These are phyloP conservation scores for Agrotis exclamationis DNA, from an alignment of 2,888 invertebrate genomes.

Conservation along the genomic window DNA sequence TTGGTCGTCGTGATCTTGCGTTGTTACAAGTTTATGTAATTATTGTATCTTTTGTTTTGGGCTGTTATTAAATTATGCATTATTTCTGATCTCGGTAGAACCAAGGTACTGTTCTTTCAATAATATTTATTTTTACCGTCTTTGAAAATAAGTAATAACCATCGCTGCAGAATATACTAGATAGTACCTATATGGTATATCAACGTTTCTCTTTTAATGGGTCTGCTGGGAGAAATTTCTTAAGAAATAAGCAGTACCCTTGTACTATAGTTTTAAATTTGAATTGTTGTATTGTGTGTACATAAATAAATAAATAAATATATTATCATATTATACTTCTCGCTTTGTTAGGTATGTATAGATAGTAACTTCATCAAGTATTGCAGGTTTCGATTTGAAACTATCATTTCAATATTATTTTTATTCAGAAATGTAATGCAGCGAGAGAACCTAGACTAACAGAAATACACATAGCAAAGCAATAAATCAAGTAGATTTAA, in stretches of 20 bases:
- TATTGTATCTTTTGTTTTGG: not conserved
- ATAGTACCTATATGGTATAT: no score
- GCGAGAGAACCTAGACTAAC: not conserved
- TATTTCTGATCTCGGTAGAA: conserved; percentile 30
- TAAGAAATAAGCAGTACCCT: no score
- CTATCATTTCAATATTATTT: no score
- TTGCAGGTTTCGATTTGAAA: no score
- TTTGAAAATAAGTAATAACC: not conserved
- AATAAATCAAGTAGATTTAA: conserved; percentile 17
- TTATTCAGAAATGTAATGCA: not conserved
- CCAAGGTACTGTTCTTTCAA: not conserved
- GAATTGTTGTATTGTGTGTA: no score
- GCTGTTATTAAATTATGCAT: conserved; percentile 20
- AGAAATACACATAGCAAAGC: not conserved
- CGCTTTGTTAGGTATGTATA: no score
- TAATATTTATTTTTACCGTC: not conserved
- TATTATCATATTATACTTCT: not conserved
- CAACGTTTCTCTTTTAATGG: no score
- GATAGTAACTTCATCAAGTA: no score
- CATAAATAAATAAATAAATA: no score
- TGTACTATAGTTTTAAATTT: no score
- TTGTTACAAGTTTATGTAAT: conserved; percentile 21
- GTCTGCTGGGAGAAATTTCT: no score
- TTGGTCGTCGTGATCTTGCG: conserved; percentile 3
- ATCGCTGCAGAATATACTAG: not conserved